phyloP scores from a whole-genome alignment of 2,113 vertebrate genomes.

The Myanophis thanlyinensis region DNA sequence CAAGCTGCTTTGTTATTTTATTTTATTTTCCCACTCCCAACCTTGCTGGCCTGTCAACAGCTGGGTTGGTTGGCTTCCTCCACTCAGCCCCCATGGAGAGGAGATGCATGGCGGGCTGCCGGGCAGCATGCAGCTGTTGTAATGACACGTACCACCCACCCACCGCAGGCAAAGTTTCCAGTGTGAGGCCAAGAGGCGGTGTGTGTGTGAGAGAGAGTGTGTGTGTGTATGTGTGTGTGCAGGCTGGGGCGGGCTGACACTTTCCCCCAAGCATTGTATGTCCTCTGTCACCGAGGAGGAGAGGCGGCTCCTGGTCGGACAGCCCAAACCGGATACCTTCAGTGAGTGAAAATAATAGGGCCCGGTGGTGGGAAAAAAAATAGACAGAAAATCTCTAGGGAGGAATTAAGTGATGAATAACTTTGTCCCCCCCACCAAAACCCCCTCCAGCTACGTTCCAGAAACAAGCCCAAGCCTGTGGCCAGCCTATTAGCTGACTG shows the following conservation, averaged over 20 bases:
- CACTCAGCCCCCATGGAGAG: not conserved
- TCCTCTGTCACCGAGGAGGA: slow-evolving; percentile 51
- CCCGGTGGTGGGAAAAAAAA: slow-evolving; percentile 53
- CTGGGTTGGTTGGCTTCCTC: not conserved
- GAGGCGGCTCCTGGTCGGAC: slow-evolving; percentile 63
- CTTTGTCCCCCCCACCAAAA: slow-evolving; percentile 14
- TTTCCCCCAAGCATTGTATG: slow-evolving; percentile 67
- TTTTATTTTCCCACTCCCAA: no score
- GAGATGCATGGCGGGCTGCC: slow-evolving; percentile 11
- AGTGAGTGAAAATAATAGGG: slow-evolving; percentile 54
- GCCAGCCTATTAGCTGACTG: slow-evolving; percentile 58
- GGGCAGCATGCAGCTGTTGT: slow-evolving; percentile 31
- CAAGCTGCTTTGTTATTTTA: accelerated
- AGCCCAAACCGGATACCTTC: slow-evolving; percentile 65
- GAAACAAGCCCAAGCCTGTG: slow-evolving; percentile 59
- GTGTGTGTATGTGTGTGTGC: no score
- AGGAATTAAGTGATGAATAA: slow-evolving; percentile 56
- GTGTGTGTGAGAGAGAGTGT: no score
- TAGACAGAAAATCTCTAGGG: slow-evolving; percentile 59
- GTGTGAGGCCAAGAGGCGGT: slow-evolving; percentile 42
- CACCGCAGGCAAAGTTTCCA: slow-evolving; percentile 53
- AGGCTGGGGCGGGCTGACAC: slow-evolving; percentile 51
- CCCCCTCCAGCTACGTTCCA: slow-evolving; percentile 42
- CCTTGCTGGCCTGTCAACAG: accelerated
- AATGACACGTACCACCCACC: slow-evolving; percentile 41